phyloP scores from a whole-genome alignment of 2,113 vertebrate species.

The Theristicus caerulescens region DNA sequence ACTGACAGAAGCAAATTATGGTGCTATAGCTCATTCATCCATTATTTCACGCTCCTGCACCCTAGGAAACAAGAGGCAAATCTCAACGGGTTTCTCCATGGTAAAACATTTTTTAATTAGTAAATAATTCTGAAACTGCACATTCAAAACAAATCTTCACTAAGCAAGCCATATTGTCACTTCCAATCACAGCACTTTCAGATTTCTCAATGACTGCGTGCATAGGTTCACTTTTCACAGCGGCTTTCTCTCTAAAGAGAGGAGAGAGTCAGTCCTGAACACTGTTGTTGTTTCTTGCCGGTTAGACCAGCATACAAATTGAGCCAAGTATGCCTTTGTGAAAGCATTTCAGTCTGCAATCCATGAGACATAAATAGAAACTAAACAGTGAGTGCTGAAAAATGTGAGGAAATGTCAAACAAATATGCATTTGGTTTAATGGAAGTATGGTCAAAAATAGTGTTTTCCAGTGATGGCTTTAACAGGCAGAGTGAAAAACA shows the following conservation, averaged over 20 bases:
- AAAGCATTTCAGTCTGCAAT: background rate
- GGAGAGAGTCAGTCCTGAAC: background rate
- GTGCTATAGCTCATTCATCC: constrained; percentile 61
- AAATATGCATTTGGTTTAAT: background rate
- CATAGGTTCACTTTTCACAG: constrained; percentile 13
- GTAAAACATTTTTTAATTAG: constrained; percentile 77
- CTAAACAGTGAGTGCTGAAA: background rate
- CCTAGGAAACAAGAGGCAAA: constrained; percentile 70
- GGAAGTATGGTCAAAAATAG: background rate
- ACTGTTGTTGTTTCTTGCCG: constrained; percentile 25
- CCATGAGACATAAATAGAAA: background rate
- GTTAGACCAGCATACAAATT: constrained; percentile 38
- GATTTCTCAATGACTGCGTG: constrained; percentile 35
- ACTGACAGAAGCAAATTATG: constrained; percentile 69
- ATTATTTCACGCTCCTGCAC: constrained; percentile 70
- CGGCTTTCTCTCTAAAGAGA: background rate
- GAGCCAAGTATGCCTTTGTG: constrained; percentile 24
- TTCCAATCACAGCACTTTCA: constrained; percentile 30
- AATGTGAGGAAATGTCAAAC: background rate
- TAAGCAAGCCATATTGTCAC: constrained; percentile 33
- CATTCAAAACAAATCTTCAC: constrained; percentile 63
- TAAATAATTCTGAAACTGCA: constrained; percentile 70
- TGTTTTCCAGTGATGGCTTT: background rate
- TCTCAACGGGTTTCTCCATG: constrained; percentile 55
- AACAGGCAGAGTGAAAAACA: background rate